Evolutionary conservation across 2,888 invertebrate genomes (phyloP), one percentile per base, ranked within the genome.

Genomic region (Agrilus cyanescens): DNA sequence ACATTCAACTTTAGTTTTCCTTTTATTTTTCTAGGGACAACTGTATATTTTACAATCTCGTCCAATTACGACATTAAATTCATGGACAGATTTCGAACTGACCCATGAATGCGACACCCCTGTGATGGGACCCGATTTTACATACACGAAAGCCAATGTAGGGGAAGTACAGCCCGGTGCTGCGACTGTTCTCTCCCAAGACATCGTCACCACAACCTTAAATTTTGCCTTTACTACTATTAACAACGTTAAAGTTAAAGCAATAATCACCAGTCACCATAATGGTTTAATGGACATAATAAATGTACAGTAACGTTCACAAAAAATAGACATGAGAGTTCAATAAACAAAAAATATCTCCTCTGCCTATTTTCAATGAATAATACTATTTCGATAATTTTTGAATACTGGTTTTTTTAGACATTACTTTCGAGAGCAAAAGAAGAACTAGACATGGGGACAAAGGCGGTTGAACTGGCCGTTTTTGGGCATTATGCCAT

Each of bases 71-170:
- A 78, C 81, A 0, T 57, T 83, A 20, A 78, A 81, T 50, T 63
- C 72, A 1, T 87, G 86, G 77, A 78, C 78, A 0, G 82, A 87
- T 43, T 84, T 81, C 53, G 89, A 90, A 55, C 60, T 90, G 25
- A 65, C 76, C 4, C 87, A 87, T 56, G 90, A 91, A 63, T 68
- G 84, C 54, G 88, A 89, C 60, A 65, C 73, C 0, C 72, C 84
- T 0, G 63, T 80, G 4, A 71, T 80, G 56, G 71, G 76, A 0
- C 76, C 80, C 16, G 71, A 74, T n/a, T 81, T 82, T 46, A 63
- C 78, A 1, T 59, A 73, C 16, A 81, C 84, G 0, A 80, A 78
- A 47, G 85, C 81, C 7, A 89, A 89, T 58, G 72, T 79, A 2
- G 85, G 84, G 62, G 88, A 78, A 67, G 78, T 74, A 46, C 59